A percentile compares a stretch with the other conserved stretches of the same genome.
Evolutionary conservation across 2,888 invertebrate species (phyloP).

Genomic region (Boloria euphrosyne): DNA sequence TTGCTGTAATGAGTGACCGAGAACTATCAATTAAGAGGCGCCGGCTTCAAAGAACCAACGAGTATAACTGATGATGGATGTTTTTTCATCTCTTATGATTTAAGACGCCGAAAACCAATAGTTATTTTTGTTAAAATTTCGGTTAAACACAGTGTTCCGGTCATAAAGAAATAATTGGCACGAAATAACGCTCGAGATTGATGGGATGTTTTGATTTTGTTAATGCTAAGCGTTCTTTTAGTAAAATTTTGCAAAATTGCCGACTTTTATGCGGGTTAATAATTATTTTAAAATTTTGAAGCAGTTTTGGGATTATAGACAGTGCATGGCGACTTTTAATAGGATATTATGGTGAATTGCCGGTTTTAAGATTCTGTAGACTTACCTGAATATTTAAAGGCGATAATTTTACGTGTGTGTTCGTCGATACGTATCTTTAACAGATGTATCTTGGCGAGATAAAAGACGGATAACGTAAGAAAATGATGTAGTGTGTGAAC

Average conservation of each 20-base stretch:
- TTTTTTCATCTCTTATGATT: constrained; percentile 46
- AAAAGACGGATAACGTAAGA: no score
- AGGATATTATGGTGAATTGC: no score
- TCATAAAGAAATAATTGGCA: constrained; percentile 27
- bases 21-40: constrained; percentile 78
- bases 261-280: no score
- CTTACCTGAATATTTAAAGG: no score
- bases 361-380: no score
- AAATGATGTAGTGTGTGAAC: no score
- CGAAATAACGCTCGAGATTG: constrained; percentile 30
- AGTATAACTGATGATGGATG: constrained; percentile 51
- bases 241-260: neutral
- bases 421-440: no score
- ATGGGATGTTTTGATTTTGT: constrained; percentile 27
- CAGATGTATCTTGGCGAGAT: no score
- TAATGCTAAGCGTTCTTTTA: constrained; percentile 17
- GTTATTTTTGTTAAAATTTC: constrained; percentile 26
- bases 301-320: no score
- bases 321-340: no score
- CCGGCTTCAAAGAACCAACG: constrained; percentile 51
- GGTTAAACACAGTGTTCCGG: constrained; percentile 25
- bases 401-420: no score
- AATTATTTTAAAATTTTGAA: no score
- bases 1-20: constrained; percentile 66
- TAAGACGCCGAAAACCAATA: constrained; percentile 25